A percentile compares a stretch with the other conserved stretches of the same genome.
Evolutionary conservation across 1,140 invertebrate species (phyloP).

Genomic region (Atopsyche davidsoni): DNA sequence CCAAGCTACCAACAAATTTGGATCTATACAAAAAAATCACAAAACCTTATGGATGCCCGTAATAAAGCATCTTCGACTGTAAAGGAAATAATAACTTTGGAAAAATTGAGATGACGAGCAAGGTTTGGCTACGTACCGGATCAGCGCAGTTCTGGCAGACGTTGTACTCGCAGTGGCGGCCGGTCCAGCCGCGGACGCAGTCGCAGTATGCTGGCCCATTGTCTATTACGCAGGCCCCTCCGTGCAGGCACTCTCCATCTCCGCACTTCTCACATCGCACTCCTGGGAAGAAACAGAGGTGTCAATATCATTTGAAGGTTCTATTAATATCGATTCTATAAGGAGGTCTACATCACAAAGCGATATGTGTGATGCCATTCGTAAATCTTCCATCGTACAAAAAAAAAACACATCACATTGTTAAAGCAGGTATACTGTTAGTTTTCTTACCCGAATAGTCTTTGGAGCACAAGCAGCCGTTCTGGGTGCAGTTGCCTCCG

Average conservation of each 20-base stretch:
- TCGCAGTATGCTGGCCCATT: constrained; percentile 47
- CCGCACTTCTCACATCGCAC: constrained; percentile 39
- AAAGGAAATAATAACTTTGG: neutral
- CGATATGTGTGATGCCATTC: too few species aligned
- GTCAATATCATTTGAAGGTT: too few species aligned
- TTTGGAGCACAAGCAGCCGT: constrained; percentile 41
- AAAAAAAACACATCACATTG: too few species aligned
- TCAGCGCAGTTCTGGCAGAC: constrained; percentile 21
- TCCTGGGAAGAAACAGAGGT: too few species aligned
- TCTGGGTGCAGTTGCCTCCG: constrained; percentile 49
- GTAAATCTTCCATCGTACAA: too few species aligned
- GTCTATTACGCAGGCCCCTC: constrained; percentile 37
- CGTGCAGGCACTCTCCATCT: constrained; percentile 36
- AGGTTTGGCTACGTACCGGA: too few species aligned
- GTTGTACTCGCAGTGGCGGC: constrained; percentile 45
- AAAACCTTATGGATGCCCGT: neutral
- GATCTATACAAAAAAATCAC: constrained; percentile 1
- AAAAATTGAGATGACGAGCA: too few species aligned
- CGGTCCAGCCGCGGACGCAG: constrained; percentile 51
- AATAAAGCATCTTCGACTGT: neutral
- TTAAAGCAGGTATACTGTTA: too few species aligned
- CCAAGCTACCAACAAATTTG: too few species aligned
- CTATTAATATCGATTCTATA: too few species aligned
- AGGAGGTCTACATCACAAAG: too few species aligned
- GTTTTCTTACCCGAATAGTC: constrained; percentile 42